Conservation (phyloP, 2,797 vertebrate genomes). For the Phataginus tricuspis region DNA sequence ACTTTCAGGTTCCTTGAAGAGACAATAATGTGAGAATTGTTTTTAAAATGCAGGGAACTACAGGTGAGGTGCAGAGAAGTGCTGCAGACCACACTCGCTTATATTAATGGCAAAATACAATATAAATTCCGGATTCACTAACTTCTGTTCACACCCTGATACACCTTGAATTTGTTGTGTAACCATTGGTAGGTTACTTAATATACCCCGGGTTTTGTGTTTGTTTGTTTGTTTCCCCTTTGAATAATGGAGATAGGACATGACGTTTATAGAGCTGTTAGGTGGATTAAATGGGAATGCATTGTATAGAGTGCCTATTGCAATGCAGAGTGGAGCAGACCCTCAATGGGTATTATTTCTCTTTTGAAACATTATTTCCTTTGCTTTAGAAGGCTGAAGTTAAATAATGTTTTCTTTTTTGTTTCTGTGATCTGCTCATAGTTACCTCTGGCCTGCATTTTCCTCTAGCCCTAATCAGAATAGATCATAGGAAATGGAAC, state of each 20-base stretch:
- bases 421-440: neutral
- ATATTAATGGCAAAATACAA: slow-evolving; percentile 6
- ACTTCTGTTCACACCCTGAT: neutral
- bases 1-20: neutral
- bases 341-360: neutral
- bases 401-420: neutral
- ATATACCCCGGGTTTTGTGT: neutral
- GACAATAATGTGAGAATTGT: neutral
- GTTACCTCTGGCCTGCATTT: neutral
- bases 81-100: neutral
- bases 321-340: neutral
- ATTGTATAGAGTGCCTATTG: neutral
- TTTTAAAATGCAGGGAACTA: neutral
- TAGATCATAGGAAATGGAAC: neutral
- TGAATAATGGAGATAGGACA: neutral
- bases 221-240: neutral
- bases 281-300: neutral
- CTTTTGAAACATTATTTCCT: neutral
- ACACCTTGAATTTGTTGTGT: neutral
- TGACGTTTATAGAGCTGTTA: neutral
- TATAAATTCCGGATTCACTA: neutral
- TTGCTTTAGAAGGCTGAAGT: neutral
- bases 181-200: neutral
- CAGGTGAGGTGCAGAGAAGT: neutral
- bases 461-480: neutral